Conservation (phyloP, 1,140 invertebrate species). For the Zeugodacus cucurbitae region DNA sequence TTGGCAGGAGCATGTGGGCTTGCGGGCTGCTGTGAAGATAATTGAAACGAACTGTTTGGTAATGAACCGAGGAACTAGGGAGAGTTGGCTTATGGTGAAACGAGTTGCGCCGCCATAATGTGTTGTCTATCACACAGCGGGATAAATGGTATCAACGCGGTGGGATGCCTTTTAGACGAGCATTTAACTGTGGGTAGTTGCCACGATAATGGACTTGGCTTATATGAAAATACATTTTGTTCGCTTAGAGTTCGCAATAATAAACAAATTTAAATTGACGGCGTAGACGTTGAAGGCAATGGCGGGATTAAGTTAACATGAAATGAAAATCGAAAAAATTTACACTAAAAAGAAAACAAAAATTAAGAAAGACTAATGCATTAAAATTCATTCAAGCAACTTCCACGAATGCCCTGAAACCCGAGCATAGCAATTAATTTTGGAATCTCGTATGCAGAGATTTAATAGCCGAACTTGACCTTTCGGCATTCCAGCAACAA, state of each 20-base stretch:
- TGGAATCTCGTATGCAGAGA: background rate
- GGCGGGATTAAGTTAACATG: background rate
- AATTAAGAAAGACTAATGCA: background rate
- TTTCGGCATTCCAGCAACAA: background rate
- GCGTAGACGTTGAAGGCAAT: background rate
- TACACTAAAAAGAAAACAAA: background rate
- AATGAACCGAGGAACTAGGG: background rate
- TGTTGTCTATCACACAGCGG: background rate
- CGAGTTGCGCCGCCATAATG: background rate
- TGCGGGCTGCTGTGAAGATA: background rate
- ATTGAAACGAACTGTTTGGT: background rate
- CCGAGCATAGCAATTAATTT: background rate
- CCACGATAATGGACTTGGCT: background rate
- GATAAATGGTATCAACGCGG: background rate
- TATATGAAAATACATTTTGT: background rate
- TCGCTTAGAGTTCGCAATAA: background rate
- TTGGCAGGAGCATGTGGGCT: background rate
- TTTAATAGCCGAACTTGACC: conserved; percentile 1
- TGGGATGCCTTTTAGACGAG: background rate
- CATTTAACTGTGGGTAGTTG: background rate
- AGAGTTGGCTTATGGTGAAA: background rate
- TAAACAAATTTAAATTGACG: background rate
- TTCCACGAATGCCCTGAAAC: background rate
- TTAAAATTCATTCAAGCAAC: too few relatives aligned
- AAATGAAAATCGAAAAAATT: background rate